Evolutionary conservation across 1,140 invertebrate species (phyloP).

Genomic region (Doryteuthis pealeii): DNA sequence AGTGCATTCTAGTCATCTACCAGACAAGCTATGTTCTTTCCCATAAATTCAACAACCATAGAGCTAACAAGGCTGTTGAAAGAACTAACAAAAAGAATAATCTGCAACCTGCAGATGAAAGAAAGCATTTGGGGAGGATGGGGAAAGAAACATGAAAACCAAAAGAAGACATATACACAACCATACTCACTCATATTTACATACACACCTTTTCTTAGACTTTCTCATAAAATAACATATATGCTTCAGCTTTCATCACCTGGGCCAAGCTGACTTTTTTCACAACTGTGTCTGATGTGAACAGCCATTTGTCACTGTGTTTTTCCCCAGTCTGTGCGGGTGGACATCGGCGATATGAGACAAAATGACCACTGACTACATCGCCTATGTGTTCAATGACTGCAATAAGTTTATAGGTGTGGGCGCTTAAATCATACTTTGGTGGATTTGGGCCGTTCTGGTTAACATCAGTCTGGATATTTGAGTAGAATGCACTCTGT

Average conservation of each 20-base stretch:
- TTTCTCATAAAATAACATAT: conserved; percentile 65
- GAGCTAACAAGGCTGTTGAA: too few relatives aligned
- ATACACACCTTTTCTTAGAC: neutral
- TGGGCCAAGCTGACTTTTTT: conserved; percentile 50
- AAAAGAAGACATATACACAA: too few relatives aligned
- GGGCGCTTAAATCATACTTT: conserved; percentile 17
- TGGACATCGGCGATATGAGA: conserved; percentile 79
- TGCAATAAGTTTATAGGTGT: conserved; percentile 73
- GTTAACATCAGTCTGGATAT: conserved; percentile 42
- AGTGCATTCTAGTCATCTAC: too few relatives aligned
- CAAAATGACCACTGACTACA: conserved; percentile 85
- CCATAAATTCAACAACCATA: too few relatives aligned
- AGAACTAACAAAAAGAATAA: too few relatives aligned
- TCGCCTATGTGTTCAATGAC: conserved; percentile 89
- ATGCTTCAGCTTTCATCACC: conserved; percentile 59
- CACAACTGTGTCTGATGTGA: conserved; percentile 61
- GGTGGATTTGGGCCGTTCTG: conserved; percentile 39
- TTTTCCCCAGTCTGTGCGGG: conserved; percentile 37
- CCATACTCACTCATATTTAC: too few relatives aligned
- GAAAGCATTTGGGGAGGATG: too few relatives aligned
- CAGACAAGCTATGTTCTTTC: too few relatives aligned
- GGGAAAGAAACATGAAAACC: too few relatives aligned
- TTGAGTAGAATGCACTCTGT: neutral
- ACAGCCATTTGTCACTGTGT: conserved; percentile 56
- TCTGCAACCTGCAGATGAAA: too few relatives aligned